These are phyloP conservation scores for Catharus minimus DNA, from an alignment of 2,113 vertebrate species.

Conservation along the genomic window DNA sequence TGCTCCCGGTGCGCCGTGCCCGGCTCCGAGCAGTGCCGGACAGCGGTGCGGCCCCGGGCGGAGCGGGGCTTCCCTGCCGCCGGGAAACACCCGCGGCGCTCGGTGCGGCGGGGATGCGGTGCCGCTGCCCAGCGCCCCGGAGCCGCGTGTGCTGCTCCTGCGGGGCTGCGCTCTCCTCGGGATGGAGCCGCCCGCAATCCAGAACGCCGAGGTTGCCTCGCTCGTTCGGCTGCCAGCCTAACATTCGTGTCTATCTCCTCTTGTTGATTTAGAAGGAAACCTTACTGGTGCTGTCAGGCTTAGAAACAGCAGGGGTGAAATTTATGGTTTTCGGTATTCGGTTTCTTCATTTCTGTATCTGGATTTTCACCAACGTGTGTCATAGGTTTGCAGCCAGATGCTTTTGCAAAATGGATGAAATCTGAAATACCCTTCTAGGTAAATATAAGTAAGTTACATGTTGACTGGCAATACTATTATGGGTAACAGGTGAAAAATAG, in stretches of 20 bases:
- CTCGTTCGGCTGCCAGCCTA: background rate
- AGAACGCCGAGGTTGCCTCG: background rate
- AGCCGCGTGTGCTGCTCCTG: background rate
- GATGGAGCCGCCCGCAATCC: background rate
- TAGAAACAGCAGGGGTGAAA: background rate
- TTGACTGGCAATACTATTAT: background rate
- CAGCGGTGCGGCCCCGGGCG: background rate
- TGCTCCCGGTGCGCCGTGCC: background rate
- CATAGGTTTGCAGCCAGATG: conserved; percentile 27
- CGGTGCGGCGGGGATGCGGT: background rate
- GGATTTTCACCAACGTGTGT: background rate
- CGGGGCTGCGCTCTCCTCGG: background rate
- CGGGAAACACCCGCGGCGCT: background rate
- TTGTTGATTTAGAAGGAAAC: background rate
- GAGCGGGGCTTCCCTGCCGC: background rate
- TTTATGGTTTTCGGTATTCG: background rate
- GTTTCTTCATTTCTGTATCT: background rate
- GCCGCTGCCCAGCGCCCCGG: background rate
- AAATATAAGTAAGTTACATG: background rate
- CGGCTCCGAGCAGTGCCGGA: background rate
- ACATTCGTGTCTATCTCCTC: background rate
- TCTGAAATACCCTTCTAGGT: background rate
- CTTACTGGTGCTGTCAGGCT: background rate
- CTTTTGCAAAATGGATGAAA: conserved; percentile 55
- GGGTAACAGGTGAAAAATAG: conserved; percentile 39